These are phyloP conservation scores for fruit fly (Drosophila melanogaster) DNA, from an alignment of 1,140 invertebrate genomes.

Conservation along the genomic window Release_6_plus_ISO1_MT NC_004354.4:5535001-5535500, in stretches of 20 bases:
- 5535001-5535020: no score
- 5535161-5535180: conserved; percentile 16
- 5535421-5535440: conserved; percentile 63
- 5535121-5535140: conserved; percentile 72
- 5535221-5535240: conserved; percentile 48
- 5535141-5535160: conserved; percentile 65
- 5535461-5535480: conserved; percentile 77
- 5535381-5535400: neutral
- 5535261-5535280: conserved; percentile 80
- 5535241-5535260: conserved; percentile 59
- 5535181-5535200: conserved; percentile 69
- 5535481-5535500: conserved; percentile 75
- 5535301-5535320: conserved; percentile 4
- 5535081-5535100: neutral
- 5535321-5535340: neutral
- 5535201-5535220: conserved; percentile 46
- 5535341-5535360: conserved; percentile 1
- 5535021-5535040: neutral
- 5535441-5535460: conserved; percentile 70
- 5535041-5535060: neutral
- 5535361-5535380: neutral
- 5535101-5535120: conserved; percentile 65
- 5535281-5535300: conserved; percentile 66
- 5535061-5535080: neutral
- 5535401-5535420: conserved; percentile 22